A percentile compares a stretch with the other conserved stretches of the same genome.
Conservation (phyloP, 2,113 vertebrate genomes). For the Psettodes erumei region DNA sequence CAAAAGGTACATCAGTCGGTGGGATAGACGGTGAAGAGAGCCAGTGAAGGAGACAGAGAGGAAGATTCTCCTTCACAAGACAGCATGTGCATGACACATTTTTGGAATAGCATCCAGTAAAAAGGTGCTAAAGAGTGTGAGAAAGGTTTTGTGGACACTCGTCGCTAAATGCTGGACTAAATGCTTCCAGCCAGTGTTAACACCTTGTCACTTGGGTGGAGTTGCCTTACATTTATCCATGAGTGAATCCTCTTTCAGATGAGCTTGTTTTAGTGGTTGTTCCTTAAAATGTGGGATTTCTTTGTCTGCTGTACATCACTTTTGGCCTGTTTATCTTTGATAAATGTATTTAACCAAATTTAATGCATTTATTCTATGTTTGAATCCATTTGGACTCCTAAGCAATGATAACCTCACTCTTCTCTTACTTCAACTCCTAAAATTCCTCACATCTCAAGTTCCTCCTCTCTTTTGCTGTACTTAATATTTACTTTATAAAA, state of each 20-base stretch:
- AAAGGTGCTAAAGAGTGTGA: constrained; percentile 68
- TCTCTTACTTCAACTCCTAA: neutral
- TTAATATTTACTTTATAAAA: too few species aligned
- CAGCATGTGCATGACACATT: constrained; percentile 69
- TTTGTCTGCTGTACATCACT: neutral
- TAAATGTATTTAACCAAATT: neutral
- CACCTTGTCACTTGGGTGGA: neutral
- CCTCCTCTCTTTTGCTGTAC: neutral
- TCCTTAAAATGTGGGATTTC: neutral
- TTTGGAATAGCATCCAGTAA: constrained; percentile 69
- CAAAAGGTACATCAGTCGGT: constrained; percentile 11
- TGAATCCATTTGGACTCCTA: neutral
- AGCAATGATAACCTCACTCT: neutral
- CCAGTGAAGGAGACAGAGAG: constrained; percentile 27
- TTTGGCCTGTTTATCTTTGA: neutral
- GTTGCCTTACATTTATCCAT: neutral
- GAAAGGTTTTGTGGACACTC: constrained; percentile 52
- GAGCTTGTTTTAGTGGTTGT: neutral
- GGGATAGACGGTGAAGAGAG: constrained; percentile 20
- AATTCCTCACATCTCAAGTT: neutral
- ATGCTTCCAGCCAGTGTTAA: neutral
- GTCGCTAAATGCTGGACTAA: constrained; percentile 8
- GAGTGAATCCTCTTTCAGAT: neutral
- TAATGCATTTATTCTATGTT: neutral
- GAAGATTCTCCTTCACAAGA: constrained; percentile 26